These are phyloP conservation scores for Gambusia affinis DNA, from an alignment of 2,113 vertebrate genomes.

Conservation along the genomic window DNA sequence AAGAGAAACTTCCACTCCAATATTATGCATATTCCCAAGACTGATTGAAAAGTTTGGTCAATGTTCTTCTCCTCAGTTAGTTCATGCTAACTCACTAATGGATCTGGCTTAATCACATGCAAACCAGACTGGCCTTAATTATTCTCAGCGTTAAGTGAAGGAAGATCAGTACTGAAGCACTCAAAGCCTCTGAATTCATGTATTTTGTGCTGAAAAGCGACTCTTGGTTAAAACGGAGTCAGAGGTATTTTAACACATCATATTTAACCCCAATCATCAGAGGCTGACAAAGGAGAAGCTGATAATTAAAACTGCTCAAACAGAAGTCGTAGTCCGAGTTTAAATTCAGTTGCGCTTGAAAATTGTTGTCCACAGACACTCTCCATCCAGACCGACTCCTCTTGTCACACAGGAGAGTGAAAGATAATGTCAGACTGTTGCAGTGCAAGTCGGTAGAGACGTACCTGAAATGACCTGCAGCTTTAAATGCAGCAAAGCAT, in stretches of 20 bases:
- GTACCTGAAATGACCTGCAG: too few species aligned
- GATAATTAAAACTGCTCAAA: conserved; percentile 45
- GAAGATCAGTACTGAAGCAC: conserved; percentile 10
- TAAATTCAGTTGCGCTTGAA: too few species aligned
- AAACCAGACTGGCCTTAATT: conserved; percentile 26
- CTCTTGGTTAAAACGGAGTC: conserved; percentile 1
- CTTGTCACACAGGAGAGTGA: too few species aligned
- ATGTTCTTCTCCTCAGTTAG: conserved; percentile 46
- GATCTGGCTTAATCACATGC: conserved; percentile 13
- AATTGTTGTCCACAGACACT: too few species aligned
- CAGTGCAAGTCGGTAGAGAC: too few species aligned
- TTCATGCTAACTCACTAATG: conserved; percentile 43
- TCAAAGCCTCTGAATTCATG: conserved; percentile 1
- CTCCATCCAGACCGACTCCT: too few species aligned
- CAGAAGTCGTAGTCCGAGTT: not conserved
- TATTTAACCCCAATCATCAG: conserved; percentile 43
- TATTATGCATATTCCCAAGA: conserved; percentile 23
- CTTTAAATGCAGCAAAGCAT: too few species aligned
- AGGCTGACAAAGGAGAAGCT: conserved; percentile 21
- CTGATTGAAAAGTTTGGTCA: conserved; percentile 52
- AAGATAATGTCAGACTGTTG: too few species aligned
- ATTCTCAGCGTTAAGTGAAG: conserved; percentile 16
- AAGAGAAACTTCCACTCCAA: conserved; percentile 15
- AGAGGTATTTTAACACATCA: conserved; percentile 17
- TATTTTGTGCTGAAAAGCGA: not conserved